These are phyloP conservation scores for Trisateles emortualis DNA, from an alignment of 2,888 invertebrate species.

Conservation along the genomic window DNA sequence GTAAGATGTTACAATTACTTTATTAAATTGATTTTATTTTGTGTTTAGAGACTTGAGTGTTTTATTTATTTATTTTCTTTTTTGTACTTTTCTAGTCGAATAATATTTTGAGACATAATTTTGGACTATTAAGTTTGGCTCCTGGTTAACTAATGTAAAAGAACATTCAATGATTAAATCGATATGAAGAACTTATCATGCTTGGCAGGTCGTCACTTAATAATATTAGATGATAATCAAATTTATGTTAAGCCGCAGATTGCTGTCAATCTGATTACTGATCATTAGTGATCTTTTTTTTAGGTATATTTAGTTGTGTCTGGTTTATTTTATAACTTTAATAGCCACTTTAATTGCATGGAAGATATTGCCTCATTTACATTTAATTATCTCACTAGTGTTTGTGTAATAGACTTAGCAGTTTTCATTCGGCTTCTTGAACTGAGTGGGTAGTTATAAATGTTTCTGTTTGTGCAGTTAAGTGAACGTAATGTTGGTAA, in stretches of 20 bases:
- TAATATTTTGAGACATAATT: too few species aligned
- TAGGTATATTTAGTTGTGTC: background rate
- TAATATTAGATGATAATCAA: too few species aligned
- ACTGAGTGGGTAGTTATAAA: slow-evolving; percentile 43
- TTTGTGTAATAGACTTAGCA: slow-evolving; percentile 40
- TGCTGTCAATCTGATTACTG: too few species aligned
- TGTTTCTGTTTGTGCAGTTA: slow-evolving; percentile 24
- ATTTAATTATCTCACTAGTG: slow-evolving; percentile 57
- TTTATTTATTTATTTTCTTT: background rate
- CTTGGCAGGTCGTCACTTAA: too few species aligned
- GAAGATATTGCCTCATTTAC: slow-evolving; percentile 58
- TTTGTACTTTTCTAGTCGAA: too few species aligned
- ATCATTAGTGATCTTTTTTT: too few species aligned
- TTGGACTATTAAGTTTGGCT: too few species aligned
- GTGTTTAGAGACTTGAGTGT: background rate
- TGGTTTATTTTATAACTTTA: slow-evolving; percentile 22
- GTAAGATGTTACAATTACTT: slow-evolving; percentile 32
- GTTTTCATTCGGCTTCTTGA: slow-evolving; percentile 37
- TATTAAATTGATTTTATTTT: slow-evolving; percentile 9
- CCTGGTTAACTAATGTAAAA: too few species aligned
- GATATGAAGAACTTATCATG: too few species aligned
- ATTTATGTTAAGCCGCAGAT: too few species aligned
- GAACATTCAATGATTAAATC: too few species aligned
- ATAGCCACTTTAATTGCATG: slow-evolving; percentile 41
- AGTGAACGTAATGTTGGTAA: slow-evolving; percentile 21